phyloP scores from a whole-genome alignment of 2,888 invertebrate genomes.

The Trichacis sp. region DNA sequence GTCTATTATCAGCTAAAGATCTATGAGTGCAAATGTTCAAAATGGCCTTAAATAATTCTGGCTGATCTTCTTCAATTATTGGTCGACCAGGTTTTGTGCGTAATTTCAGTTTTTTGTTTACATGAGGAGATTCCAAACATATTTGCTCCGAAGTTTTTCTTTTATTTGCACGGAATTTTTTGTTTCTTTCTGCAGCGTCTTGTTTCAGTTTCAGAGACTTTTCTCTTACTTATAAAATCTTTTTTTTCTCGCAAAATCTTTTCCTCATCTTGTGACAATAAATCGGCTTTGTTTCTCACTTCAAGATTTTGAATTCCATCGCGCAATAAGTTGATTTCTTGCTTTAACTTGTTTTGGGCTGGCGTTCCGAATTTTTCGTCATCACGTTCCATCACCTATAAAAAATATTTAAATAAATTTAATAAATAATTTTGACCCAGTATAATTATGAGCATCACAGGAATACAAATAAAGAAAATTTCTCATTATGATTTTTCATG shows the following conservation, averaged over 20 bases:
- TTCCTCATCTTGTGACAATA: neutral
- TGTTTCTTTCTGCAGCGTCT: neutral
- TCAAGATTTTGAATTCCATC: neutral
- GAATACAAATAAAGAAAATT: too few relatives aligned
- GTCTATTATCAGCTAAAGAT: neutral
- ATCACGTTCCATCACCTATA: neutral
- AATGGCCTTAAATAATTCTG: neutral
- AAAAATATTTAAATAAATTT: neutral
- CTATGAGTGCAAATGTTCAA: neutral
- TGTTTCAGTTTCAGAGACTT: neutral
- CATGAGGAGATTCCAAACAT: neutral
- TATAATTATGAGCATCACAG: neutral
- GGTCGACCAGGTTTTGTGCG: neutral
- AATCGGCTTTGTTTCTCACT: neutral
- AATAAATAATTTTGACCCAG: neutral
- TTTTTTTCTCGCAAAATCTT: neutral
- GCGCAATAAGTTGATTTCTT: neutral
- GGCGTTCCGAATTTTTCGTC: neutral
- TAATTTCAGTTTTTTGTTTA: neutral
- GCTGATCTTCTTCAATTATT: neutral
- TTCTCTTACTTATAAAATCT: neutral
- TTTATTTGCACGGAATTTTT: neutral
- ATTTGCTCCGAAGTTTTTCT: neutral
- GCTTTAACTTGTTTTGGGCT: neutral
- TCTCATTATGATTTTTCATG: too few relatives aligned